phyloP scores from a whole-genome alignment of 2,888 invertebrate genomes.

The Ophion ventricosus region DNA sequence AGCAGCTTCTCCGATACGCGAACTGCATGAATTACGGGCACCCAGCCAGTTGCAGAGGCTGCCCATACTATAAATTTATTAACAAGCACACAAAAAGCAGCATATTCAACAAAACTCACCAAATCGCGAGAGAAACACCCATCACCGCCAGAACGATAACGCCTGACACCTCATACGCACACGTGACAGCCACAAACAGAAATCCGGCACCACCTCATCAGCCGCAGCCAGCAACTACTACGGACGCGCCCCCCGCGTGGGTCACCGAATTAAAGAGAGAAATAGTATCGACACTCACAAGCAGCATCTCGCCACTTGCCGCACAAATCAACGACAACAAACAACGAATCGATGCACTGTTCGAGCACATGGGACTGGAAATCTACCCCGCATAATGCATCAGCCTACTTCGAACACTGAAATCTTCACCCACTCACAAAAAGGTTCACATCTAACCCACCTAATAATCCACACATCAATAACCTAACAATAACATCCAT shows the following conservation, averaged over 20 bases:
- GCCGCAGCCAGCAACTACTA: background rate
- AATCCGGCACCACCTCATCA: background rate
- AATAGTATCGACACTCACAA: background rate
- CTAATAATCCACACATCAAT: background rate
- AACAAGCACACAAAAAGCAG: background rate
- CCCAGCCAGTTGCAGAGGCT: constrained; percentile 51
- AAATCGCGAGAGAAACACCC: background rate
- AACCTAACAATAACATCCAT: constrained; percentile 10
- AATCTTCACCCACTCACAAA: too few relatives aligned
- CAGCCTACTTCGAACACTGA: background rate
- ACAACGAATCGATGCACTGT: constrained; percentile 10
- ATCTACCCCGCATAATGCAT: background rate
- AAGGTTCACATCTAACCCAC: background rate
- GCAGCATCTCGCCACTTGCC: background rate
- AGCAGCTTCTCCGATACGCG: constrained; percentile 6
- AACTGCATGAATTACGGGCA: constrained; percentile 39
- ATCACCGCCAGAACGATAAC: background rate
- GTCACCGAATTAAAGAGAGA: background rate
- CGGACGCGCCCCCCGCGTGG: background rate
- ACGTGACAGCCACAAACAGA: background rate
- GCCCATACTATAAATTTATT: constrained; percentile 28
- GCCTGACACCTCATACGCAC: background rate
- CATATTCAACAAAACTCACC: background rate
- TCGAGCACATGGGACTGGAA: constrained; percentile 4
- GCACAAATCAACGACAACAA: background rate